Conservation (phyloP, 2,113 vertebrate species). For the Nanger granti region DNA sequence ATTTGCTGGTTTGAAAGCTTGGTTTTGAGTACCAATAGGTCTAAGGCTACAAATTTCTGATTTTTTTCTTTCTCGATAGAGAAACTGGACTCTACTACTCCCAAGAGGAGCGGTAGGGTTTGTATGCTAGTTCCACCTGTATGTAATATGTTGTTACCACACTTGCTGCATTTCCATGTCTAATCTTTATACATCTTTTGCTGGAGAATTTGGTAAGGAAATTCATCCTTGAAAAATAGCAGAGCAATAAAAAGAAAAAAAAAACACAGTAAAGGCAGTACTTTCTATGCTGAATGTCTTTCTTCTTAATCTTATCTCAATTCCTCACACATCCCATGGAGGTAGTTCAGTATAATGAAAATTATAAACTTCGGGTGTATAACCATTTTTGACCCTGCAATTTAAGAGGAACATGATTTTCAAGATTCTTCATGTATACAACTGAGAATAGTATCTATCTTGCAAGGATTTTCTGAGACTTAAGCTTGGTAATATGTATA, state of each 20-base stretch:
- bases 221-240: slow-evolving; percentile 29
- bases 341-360: neutral
- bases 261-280: slow-evolving; percentile 20
- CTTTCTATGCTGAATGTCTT: neutral
- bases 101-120: neutral
- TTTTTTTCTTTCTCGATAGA: slow-evolving; percentile 9
- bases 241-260: neutral
- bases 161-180: slow-evolving; percentile 10
- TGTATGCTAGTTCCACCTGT: neutral
- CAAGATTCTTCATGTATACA: neutral
- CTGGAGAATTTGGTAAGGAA: slow-evolving; percentile 17
- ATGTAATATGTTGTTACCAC: neutral
- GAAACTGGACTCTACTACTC: neutral
- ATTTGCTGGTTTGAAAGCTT: slow-evolving; percentile 61
- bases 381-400: neutral
- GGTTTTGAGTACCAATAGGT: slow-evolving; percentile 1
- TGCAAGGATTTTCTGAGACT: neutral
- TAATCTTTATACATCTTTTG: slow-evolving; percentile 5
- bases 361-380: neutral
- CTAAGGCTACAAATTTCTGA: neutral
- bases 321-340: neutral
- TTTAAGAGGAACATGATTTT: neutral
- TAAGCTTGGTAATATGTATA: neutral
- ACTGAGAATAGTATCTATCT: neutral
- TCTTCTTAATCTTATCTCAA: neutral